Conservation (phyloP, 2,888 invertebrate species). For the Lasioglossum marginatum region DNA sequence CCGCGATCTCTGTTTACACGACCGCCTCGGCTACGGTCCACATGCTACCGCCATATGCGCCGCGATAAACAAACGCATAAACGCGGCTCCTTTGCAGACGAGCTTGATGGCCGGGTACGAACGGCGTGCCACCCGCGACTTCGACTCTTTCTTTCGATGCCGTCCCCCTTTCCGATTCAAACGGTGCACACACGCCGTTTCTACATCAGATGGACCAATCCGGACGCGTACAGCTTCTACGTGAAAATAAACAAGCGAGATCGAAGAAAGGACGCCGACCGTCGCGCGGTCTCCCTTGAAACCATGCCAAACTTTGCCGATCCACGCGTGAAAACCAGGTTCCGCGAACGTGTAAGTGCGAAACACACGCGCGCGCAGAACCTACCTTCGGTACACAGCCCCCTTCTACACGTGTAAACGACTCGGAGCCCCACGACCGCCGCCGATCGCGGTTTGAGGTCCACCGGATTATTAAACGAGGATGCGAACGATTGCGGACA, state of each 20-base stretch:
- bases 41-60: constrained; percentile 83
- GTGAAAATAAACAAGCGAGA: constrained; percentile 69
- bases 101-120: constrained; percentile 50
- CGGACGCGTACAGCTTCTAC: constrained; percentile 53
- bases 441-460: constrained; percentile 82
- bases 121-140: constrained; percentile 31
- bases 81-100: constrained; percentile 79
- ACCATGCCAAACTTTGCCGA: constrained; percentile 67
- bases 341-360: background rate
- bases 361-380: constrained; percentile 33
- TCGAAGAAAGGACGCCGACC: constrained; percentile 54
- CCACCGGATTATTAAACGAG: constrained; percentile 83
- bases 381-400: constrained; percentile 39
- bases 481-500: constrained; percentile 5
- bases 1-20: constrained; percentile 70
- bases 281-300: constrained; percentile 69
- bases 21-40: constrained; percentile 73
- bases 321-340: background rate
- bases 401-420: constrained; percentile 59
- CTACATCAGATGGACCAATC: background rate
- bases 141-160: constrained; percentile 35
- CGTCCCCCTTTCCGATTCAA: constrained; percentile 45
- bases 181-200: constrained; percentile 40
- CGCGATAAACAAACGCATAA: constrained; percentile 81
- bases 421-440: constrained; percentile 75